A percentile compares a stretch with the other conserved stretches of the same genome.
Evolutionary conservation across 2,888 invertebrate genomes (phyloP).

Genomic region (Pemphredon lugubris): DNA sequence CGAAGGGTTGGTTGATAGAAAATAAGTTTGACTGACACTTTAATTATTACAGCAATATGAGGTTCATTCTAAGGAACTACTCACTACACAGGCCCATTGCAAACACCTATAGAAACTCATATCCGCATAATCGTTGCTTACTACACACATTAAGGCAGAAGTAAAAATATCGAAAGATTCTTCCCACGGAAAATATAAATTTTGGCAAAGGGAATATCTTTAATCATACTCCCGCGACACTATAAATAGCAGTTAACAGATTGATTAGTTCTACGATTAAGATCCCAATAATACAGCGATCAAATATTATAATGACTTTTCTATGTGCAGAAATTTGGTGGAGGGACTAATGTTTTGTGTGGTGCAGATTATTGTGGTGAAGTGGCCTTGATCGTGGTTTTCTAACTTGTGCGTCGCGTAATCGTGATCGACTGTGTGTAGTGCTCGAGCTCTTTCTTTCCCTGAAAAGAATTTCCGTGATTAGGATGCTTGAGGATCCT

Average conservation of each 20-base stretch:
- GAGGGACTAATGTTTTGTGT: slow-evolving; percentile 73
- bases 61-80: slow-evolving; percentile 63
- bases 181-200: slow-evolving; percentile 45
- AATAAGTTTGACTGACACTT: slow-evolving; percentile 69
- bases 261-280: slow-evolving; percentile 41
- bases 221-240: slow-evolving; percentile 30
- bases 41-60: slow-evolving; percentile 72
- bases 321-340: slow-evolving; percentile 59
- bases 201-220: slow-evolving; percentile 47
- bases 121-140: slow-evolving; percentile 29
- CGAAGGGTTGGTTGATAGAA: slow-evolving; percentile 53
- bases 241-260: slow-evolving; percentile 51
- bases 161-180: slow-evolving; percentile 7
- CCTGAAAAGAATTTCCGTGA: slow-evolving; percentile 73
- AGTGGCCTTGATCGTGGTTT: slow-evolving; percentile 75
- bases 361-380: slow-evolving; percentile 75
- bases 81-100: slow-evolving; percentile 54
- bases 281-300: slow-evolving; percentile 26
- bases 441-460: slow-evolving; percentile 66
- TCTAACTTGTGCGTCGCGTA: slow-evolving; percentile 70
- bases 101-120: slow-evolving; percentile 29
- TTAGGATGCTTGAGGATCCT: slow-evolving; percentile 55
- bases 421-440: slow-evolving; percentile 70
- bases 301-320: slow-evolving; percentile 47
- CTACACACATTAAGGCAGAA: slow-evolving; percentile 42